A percentile compares a stretch with the other conserved stretches of the same genome.
phyloP scores from a whole-genome alignment of 1,140 invertebrate species.

The Metaphire vulgaris region DNA sequence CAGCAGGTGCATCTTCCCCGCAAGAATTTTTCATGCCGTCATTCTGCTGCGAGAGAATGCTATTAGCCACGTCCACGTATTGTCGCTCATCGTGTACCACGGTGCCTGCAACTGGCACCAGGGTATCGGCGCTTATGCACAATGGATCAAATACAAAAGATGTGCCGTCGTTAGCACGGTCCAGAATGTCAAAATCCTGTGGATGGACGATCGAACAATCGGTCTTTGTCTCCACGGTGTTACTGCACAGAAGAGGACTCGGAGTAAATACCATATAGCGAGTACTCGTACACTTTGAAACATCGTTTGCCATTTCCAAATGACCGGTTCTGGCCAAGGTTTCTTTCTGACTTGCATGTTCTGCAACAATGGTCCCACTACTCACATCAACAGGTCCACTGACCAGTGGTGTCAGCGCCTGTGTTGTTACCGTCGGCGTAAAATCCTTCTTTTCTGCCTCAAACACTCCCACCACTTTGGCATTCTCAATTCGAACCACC shows the following conservation, averaged over 20 bases:
- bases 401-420: too few relatives aligned
- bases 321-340: too few relatives aligned
- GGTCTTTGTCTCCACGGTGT: neutral
- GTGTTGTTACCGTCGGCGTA: neutral
- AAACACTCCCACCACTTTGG: neutral
- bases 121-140: constrained; percentile 1
- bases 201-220: too few relatives aligned
- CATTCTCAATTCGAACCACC: neutral
- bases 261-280: neutral
- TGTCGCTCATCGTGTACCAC: neutral
- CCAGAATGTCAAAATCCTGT: too few relatives aligned
- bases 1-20: neutral
- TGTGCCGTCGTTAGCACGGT: neutral
- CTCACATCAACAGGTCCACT: neutral
- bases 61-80: neutral
- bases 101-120: neutral
- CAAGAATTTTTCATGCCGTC: neutral
- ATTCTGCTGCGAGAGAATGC: neutral
- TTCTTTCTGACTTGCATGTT: too few relatives aligned
- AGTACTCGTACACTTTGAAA: neutral
- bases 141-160: constrained; percentile 15
- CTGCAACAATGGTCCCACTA: too few relatives aligned
- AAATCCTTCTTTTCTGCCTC: neutral
- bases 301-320: neutral
- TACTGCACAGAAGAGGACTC: neutral